Evolutionary conservation across 2,888 invertebrate species (phyloP), one percentile per base, ranked within the genome.

Genomic region (Dromius quadrimaculatus): DNA sequence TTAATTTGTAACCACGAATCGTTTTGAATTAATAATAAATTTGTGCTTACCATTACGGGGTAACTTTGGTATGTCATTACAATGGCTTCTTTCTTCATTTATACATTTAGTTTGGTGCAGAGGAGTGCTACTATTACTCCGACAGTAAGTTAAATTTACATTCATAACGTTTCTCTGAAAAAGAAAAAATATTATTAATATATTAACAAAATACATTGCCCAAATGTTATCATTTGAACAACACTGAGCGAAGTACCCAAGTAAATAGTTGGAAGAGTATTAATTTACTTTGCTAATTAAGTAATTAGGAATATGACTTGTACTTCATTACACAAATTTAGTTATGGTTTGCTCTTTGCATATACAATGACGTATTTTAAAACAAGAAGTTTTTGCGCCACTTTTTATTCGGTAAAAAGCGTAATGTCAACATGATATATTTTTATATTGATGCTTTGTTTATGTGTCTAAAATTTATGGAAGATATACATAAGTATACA

Each of bases 1-100:
- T n/a, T n/a, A n/a, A n/a, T n/a, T n/a, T n/a, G n/a, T n/a, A n/a
- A n/a, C n/a, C n/a, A n/a, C n/a, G n/a, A n/a, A n/a, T n/a, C n/a
- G n/a, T n/a, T n/a, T n/a, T n/a, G n/a, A n/a, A n/a, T n/a, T n/a
- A n/a, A n/a, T 28, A 28, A 71, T 43, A 63, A 57, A 34, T 54
- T n/a, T 36, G 9, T 19, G 9, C 43, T 43, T 43, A 43, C 43
- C 17, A 43, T 43, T 43, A 19, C 2, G 41, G 15, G 4, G 28
- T 28, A 28, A 28, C 8, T 28, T 28, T 28, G 8, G 8, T 28
- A 8, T 17, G 19, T 15, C 9, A 43, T 43, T 19, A 19, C 68
- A 28, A 2, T 54, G 71, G 72, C 74, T 72, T 74, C 73, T 64
- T 54, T 41, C 64, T 28, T 63, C 22, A 2, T 19, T 13, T 2